Conservation (phyloP, 1,140 invertebrate genomes). For the Brachionus paranguensis region DNA sequence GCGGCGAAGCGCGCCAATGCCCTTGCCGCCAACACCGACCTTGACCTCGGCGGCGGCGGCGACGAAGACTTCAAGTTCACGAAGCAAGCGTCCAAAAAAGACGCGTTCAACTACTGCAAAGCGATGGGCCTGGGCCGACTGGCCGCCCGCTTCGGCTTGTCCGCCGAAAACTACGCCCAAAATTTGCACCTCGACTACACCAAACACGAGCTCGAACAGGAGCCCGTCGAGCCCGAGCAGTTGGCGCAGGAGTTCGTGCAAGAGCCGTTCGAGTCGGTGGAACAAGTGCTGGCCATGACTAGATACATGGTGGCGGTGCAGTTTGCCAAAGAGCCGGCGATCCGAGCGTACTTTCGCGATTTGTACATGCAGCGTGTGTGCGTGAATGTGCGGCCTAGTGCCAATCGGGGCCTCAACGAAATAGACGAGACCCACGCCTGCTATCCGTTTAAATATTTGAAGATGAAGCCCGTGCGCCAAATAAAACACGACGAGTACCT, state of each 20-base stretch:
- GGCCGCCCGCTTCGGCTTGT: constrained; percentile 72
- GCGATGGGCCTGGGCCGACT: constrained; percentile 40
- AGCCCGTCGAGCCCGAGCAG: constrained; percentile 68
- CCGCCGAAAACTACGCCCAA: constrained; percentile 89
- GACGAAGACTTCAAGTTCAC: constrained; percentile 47
- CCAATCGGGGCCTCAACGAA: constrained; percentile 67
- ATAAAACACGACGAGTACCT: constrained; percentile 82
- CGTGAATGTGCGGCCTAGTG: constrained; percentile 74
- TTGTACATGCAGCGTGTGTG: constrained; percentile 84
- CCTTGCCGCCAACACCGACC: constrained; percentile 42
- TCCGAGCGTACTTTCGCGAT: constrained; percentile 76
- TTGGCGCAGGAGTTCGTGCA: not conserved
- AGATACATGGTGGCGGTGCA: constrained; percentile 51
- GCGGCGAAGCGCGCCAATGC: constrained; percentile 41
- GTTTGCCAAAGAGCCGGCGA: constrained; percentile 79
- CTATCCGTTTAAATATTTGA: constrained; percentile 80
- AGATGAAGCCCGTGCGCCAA: constrained; percentile 86
- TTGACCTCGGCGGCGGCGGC: constrained; percentile 42
- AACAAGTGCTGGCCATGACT: not conserved
- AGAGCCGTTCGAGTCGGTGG: constrained; percentile 1
- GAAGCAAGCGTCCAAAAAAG: constrained; percentile 59
- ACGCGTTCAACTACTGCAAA: constrained; percentile 57
- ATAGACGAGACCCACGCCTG: constrained; percentile 76
- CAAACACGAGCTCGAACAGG: constrained; percentile 83
- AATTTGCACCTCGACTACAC: constrained; percentile 93